Base-by-base conservation (phyloP, 2,888 invertebrate species). In the Allophyes oxyacanthae region DNA sequence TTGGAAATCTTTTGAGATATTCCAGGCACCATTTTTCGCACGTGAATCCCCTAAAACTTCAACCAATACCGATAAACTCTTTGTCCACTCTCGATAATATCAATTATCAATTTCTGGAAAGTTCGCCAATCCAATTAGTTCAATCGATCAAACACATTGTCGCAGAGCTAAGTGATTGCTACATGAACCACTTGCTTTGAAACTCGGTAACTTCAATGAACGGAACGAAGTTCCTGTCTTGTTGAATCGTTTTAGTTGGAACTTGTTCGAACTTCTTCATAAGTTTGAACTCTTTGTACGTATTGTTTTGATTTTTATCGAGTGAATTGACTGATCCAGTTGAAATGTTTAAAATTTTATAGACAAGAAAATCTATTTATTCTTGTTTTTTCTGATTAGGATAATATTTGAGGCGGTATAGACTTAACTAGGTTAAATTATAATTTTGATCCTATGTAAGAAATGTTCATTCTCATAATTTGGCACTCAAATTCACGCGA, bases 71-170 rank as follows among this genome's bases (percentile, higher is more conserved):
- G 8, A 43, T 38, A 2, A 14, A 28, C 28, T 32, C 14, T 20
- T 32, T 13, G 6, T 14, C 38, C 36, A 30, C 48, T 44, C 40
- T 48, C 11, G 4, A 44, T 49, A 40, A 46, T 38, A 37, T 48
- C 40, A 41, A 20, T 56, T 56, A 44, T 62, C 45, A 57, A 55
- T 25, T 46, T 43, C 32, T 26, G 33, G 14, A 20, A 69, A 59
- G 41, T 60, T 42, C 43, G 34, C 13, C 37, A 34, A 50, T 66
- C 34, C 42, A 73, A 73, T 72, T 73, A 72, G 54, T 63, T 37
- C 42, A 54, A 66, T 72, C 64, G 55, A 73, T 72, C 73, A 70
- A 66, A 72, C 59, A 72, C 55, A 63, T 48, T 67, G 71, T 67
- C 67, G 41, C 41, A n/a, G 15, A 64, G 46, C 42, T 56, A 60